These are phyloP conservation scores for Anguilla pacifica DNA, from an alignment of 2,797 vertebrate genomes.

Conservation along the genomic window DNA sequence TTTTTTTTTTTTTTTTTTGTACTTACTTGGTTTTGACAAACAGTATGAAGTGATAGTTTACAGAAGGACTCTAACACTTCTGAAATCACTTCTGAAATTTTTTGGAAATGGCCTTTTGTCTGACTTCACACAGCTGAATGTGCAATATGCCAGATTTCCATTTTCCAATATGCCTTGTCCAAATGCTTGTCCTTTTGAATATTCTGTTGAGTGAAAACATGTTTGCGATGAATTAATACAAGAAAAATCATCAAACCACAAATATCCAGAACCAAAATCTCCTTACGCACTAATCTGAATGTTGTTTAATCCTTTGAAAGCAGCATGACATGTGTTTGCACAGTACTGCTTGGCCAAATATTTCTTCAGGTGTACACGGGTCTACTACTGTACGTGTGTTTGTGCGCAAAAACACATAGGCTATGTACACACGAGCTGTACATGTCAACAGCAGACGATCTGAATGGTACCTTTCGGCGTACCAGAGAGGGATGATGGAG, in stretches of 20 bases:
- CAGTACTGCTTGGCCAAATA: background rate
- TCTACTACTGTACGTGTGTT: background rate
- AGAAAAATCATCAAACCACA: background rate
- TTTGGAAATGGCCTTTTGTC: background rate
- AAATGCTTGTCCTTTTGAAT: background rate
- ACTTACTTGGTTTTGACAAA: background rate
- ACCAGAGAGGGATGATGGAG: background rate
- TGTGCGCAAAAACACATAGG: background rate
- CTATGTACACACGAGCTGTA: background rate
- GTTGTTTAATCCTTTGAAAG: background rate
- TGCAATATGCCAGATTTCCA: background rate
- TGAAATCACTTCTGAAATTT: background rate
- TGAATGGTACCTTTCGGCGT: background rate
- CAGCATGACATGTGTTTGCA: background rate
- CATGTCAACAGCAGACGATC: background rate
- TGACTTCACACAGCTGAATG: background rate
- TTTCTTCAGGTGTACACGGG: background rate
- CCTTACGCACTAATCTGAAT: background rate
- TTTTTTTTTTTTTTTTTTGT: background rate
- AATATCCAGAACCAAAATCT: conserved; percentile 3
- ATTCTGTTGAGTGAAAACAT: background rate
- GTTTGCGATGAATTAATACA: background rate
- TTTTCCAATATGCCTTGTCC: background rate
- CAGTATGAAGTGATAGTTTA: background rate
- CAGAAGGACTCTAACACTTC: background rate